phyloP scores from a whole-genome alignment of 2,113 vertebrate genomes.

The Dasypus novemcinctus region DNA sequence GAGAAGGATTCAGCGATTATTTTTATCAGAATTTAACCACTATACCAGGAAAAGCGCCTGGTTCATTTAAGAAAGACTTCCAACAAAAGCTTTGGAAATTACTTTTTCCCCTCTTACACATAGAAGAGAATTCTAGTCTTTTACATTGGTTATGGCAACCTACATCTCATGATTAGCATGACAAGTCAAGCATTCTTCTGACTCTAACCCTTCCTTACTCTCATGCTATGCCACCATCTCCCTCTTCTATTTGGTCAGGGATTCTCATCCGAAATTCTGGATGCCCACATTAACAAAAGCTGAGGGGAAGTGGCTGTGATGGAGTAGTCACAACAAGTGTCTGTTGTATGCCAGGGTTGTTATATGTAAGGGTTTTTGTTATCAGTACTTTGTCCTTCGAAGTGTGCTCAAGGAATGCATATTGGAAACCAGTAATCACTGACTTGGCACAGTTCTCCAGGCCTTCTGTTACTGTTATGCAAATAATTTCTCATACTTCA shows the following conservation, averaged over 20 bases:
- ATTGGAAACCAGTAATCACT: background rate
- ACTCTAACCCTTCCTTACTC: background rate
- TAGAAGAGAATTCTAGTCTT: background rate
- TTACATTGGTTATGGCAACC: background rate
- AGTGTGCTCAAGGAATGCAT: background rate
- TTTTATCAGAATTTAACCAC: background rate
- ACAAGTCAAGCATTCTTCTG: too few relatives aligned
- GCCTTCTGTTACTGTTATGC: background rate
- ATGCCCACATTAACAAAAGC: background rate
- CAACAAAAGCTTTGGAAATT: background rate
- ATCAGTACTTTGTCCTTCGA: background rate
- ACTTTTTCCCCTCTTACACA: background rate
- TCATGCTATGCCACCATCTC: fast-evolving
- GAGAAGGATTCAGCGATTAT: background rate
- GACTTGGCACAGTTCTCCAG: too few relatives aligned
- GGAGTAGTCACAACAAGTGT: background rate
- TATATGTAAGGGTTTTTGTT: background rate
- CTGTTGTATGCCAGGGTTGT: fast-evolving
- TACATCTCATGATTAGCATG: background rate
- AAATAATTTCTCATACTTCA: background rate
- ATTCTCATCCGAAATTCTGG: background rate
- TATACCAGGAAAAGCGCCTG: background rate
- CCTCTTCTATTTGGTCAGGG: background rate
- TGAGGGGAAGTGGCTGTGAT: background rate
- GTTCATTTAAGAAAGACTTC: background rate